Base-by-base conservation (phyloP, 2,888 invertebrate genomes). In the Leptopilina drosophilae region DNA sequence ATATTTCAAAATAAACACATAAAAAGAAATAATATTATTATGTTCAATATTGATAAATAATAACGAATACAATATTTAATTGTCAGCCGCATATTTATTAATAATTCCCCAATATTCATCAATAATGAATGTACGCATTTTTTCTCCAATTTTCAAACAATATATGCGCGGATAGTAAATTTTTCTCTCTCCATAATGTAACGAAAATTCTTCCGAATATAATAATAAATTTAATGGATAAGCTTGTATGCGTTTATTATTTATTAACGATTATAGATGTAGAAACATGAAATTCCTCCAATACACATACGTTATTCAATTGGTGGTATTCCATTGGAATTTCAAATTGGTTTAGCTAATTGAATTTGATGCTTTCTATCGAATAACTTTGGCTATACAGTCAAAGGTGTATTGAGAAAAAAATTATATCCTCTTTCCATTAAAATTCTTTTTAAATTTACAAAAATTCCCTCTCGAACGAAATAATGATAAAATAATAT, bases 341-440 rank as follows among this genome's bases (percentile, higher is more conserved):
- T 69, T 69, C 9, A 56, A 73, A 73, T 73, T 73, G 56, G 56
- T 73, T 40, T 9, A 15, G 56, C 73, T 73, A 56, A 73, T 73
- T 73, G 56, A 56, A 73, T 56, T 40, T 33, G 56, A 73, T 56
- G 56, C 33, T 73, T 56, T 56, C 8, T 33, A 15, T 56, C n/a
- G 33, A 11, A 33, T 56, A 73, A 73, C 56, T 56, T 69, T n/a
- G 9, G n/a, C 9, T 42, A 42, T 42, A 53, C n/a, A 20, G 56
- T 56, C 40, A 73, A 73, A 73, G 56, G 56, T 56, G 56, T 56
- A 40, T 56, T 14, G 56, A 42, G 6, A 8, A 42, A 8, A 11
- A 11, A 59, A 73, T 33, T 33, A 8, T 73, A 20, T 20, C 20
- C n/a, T 4, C 7, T 33, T 56, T n/a, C 49, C 33, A 14, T 6